Percentiles rank a stretch among this genome's conserved stretches.
phyloP scores from a whole-genome alignment of 1,140 invertebrate genomes.

The Hestina assimilis region DNA sequence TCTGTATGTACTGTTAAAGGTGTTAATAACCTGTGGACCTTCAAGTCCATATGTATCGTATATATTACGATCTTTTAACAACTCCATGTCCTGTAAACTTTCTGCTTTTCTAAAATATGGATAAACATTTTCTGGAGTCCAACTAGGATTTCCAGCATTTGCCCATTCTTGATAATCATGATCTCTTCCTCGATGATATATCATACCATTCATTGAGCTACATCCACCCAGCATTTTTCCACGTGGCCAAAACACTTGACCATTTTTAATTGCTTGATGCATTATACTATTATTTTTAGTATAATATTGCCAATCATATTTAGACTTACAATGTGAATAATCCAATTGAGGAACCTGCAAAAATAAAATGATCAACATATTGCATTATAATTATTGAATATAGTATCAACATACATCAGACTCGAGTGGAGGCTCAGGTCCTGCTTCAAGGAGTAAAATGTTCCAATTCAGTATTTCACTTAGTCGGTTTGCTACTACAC shows the following conservation, averaged over 20 bases:
- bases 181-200: conserved; percentile 82
- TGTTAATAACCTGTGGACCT: conserved; percentile 43
- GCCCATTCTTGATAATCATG: conserved; percentile 83
- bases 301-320: conserved; percentile 82
- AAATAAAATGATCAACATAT: not conserved
- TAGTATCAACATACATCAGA: conserved; percentile 29
- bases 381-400: not conserved
- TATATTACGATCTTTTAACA: conserved; percentile 28
- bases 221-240: conserved; percentile 86
- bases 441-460: conserved; percentile 81
- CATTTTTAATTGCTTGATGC: conserved; percentile 64
- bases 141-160: conserved; percentile 70
- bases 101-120: conserved; percentile 43
- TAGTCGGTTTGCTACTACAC: conserved; percentile 66
- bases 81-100: conserved; percentile 37
- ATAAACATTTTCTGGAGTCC: conserved; percentile 60
- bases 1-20: conserved; percentile 38
- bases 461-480: conserved; percentile 75
- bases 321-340: conserved; percentile 33
- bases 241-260: conserved; percentile 80
- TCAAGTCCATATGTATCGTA: conserved; percentile 36
- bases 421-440: conserved; percentile 72
- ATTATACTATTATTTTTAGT: conserved; percentile 36
- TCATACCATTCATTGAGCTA: conserved; percentile 87
- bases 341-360: conserved; percentile 40